A percentile compares a stretch with the other conserved stretches of the same genome.
Conservation (phyloP, 2,797 vertebrate genomes). For the Knipowitschia caucasica region DNA sequence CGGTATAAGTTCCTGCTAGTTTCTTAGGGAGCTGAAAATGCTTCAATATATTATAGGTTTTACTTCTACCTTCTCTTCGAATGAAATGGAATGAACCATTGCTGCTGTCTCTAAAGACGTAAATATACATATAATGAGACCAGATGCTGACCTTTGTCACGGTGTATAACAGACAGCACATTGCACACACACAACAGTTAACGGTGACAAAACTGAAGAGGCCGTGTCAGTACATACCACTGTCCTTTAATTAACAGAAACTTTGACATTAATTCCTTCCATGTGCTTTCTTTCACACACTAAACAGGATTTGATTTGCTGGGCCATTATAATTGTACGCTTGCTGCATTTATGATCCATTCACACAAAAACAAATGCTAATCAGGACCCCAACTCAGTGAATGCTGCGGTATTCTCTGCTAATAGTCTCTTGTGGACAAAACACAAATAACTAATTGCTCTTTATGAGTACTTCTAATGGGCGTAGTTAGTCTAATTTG, state of each 20-base stretch:
- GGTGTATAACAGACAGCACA: too few relatives aligned
- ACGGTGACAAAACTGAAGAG: constrained; percentile 8
- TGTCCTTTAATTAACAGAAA: constrained; percentile 45
- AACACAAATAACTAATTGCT: constrained; percentile 22
- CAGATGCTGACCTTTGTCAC: not conserved
- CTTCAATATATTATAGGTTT: too few relatives aligned
- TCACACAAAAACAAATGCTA: constrained; percentile 47
- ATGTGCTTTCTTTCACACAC: constrained; percentile 17
- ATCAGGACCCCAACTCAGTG: constrained; percentile 42
- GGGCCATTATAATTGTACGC: constrained; percentile 49
- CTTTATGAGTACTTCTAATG: constrained; percentile 18
- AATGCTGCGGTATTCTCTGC: constrained; percentile 27
- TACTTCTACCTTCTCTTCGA: too few relatives aligned
- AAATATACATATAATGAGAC: not conserved
- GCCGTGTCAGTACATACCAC: constrained; percentile 28
- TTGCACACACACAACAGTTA: not conserved
- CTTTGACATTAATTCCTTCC: constrained; percentile 48
- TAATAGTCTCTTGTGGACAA: constrained; percentile 32
- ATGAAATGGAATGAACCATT: too few relatives aligned
- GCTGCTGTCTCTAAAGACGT: not conserved
- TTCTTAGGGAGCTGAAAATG: too few relatives aligned
- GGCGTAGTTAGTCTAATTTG: constrained; percentile 20
- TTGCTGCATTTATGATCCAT: constrained; percentile 52
- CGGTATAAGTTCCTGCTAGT: too few relatives aligned
- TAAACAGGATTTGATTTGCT: constrained; percentile 38